These are phyloP conservation scores for Streptopelia turtur DNA, from an alignment of 2,797 vertebrate genomes.

Conservation along the genomic window DNA sequence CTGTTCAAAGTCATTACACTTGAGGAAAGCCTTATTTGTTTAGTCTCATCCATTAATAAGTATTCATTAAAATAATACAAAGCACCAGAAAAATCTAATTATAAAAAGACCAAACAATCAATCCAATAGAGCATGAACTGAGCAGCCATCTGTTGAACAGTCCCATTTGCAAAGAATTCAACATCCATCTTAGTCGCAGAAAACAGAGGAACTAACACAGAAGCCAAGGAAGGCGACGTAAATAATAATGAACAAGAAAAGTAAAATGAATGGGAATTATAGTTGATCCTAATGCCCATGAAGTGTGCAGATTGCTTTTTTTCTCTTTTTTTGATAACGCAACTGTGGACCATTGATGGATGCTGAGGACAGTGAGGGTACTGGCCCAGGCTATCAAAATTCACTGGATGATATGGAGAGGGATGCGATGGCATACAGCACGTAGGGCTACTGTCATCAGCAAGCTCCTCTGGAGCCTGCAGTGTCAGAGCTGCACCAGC, in stretches of 20 bases:
- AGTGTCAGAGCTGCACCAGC: neutral
- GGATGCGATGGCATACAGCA: neutral
- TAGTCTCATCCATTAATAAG: constrained; percentile 49
- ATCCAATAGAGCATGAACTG: constrained; percentile 57
- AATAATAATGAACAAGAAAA: neutral
- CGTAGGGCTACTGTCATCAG: neutral
- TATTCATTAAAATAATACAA: constrained; percentile 70
- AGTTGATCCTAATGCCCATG: neutral
- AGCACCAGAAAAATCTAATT: constrained; percentile 64
- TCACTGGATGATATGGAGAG: neutral
- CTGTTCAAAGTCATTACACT: constrained; percentile 7
- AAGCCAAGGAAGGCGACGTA: neutral
- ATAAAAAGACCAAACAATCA: constrained; percentile 51
- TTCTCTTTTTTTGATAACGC: neutral
- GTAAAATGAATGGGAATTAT: neutral
- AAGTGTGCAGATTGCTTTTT: neutral
- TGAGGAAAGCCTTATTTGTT: constrained; percentile 37
- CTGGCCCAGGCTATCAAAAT: neutral
- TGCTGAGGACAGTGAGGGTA: neutral
- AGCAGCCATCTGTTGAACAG: constrained; percentile 63
- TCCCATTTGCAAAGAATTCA: constrained; percentile 35
- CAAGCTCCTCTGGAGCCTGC: neutral
- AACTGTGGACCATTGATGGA: accelerated
- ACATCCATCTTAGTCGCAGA: constrained; percentile 13
- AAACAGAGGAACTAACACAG: constrained; percentile 11